These are phyloP conservation scores for Pantherophis vulpinus DNA, from an alignment of 2,797 vertebrate species.

Conservation along the genomic window DNA sequence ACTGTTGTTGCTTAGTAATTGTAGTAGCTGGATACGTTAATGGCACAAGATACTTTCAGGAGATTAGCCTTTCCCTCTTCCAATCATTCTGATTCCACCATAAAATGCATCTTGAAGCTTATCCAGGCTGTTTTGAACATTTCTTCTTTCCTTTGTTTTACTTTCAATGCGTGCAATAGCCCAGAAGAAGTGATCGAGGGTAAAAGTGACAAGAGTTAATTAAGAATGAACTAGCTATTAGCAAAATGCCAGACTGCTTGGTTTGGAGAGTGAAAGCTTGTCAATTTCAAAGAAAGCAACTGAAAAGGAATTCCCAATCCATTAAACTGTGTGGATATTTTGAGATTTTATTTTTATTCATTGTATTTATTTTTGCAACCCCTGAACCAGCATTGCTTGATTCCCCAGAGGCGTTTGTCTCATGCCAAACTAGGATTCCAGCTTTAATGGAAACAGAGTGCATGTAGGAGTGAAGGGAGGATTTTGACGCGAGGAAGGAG, in stretches of 20 bases:
- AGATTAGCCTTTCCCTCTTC: not conserved
- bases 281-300: not conserved
- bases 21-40: not conserved
- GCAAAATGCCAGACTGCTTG: not conserved
- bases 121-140: not conserved
- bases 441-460: not conserved
- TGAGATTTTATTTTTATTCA: not conserved
- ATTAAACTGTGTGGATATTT: not conserved
- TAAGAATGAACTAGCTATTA: not conserved
- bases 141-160: not conserved
- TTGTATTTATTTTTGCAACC: not conserved
- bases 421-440: not conserved
- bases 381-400: not conserved
- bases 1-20: not conserved
- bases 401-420: not conserved
- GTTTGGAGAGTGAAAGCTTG: not conserved
- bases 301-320: not conserved
- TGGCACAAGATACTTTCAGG: not conserved
- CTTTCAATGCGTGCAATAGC: not conserved
- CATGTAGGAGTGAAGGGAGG: not conserved
- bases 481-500: not conserved
- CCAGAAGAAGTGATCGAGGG: not conserved
- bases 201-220: not conserved
- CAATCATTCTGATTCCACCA: not conserved
- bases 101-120: not conserved